Base-by-base conservation (phyloP, 2,113 vertebrate species). In the Caracal caracal region DNA sequence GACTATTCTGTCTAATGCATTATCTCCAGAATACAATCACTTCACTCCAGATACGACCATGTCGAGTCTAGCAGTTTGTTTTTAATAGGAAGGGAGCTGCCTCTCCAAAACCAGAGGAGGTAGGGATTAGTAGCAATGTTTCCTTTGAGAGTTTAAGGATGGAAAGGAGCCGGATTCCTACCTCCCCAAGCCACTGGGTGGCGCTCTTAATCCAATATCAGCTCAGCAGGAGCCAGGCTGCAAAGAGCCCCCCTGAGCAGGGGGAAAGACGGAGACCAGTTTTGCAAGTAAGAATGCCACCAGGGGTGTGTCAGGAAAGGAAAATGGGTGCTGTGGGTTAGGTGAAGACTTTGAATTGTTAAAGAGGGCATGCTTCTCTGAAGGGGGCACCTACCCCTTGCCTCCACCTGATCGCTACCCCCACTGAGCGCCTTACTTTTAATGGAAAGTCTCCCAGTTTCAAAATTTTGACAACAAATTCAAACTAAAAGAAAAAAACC, bases 171-270 rank as follows among this genome's bases (percentile, higher is more conserved):
- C 8, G 73, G 59, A 90, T 40, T 90, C 66, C 37, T 92, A 84
- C 93, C 61, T 92, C 35, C 47, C 30, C 53, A 70, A 84, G 81
- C 97, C 98, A 97, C 98, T 96, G 97, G 98, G 97, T 97, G 98
- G 98, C 49, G 78, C 95, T 92, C 87, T 95, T 90, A 88, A 94
- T 71, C 80, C 92, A 96, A 15, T 68, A 30, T 97, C 87, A 90
- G 81, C 19, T 92, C 88, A 81, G 17, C 11, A 15, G 26, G 51
- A 43, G 24, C 2, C 28, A 0, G 3, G 28, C 61, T 88, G 47
- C 37, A 28, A 40, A 65, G 51, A 65, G 22, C 9, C 66, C 10
- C 66, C 76, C 5, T 20, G 12, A 73, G 12, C 3, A 81, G 35
- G 24, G 20, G 28, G 75, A 37, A 66, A 71, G 49, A 19, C 75